These are phyloP conservation scores for Sarcophaga peregrina DNA, from an alignment of 1,140 invertebrate species.

Conservation along the genomic window DNA sequence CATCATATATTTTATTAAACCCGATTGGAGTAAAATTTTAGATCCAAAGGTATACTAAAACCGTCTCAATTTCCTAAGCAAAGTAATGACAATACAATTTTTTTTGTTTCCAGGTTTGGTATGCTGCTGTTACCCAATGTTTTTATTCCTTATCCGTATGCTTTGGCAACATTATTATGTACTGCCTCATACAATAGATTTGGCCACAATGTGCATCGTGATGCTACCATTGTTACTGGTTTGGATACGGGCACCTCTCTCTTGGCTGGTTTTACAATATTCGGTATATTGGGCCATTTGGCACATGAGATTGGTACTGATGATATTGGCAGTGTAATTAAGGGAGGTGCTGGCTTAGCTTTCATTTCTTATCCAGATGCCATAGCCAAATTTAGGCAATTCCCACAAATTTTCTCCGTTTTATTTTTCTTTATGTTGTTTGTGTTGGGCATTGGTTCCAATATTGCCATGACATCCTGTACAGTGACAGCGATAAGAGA, in stretches of 20 bases:
- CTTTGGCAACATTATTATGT: conserved; percentile 84
- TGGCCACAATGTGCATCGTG: conserved; percentile 81
- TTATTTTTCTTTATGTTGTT: conserved; percentile 92
- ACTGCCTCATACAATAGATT: conserved; percentile 88
- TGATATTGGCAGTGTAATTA: conserved; percentile 70
- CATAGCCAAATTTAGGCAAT: conserved; percentile 80
- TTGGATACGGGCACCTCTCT: conserved; percentile 85
- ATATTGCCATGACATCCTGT: conserved; percentile 75
- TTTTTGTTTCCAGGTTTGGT: conserved; percentile 71
- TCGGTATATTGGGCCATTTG: conserved; percentile 84
- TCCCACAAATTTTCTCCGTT: conserved; percentile 87
- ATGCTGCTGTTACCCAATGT: conserved; percentile 86
- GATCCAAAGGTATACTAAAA: conserved; percentile 73
- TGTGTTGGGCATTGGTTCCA: conserved; percentile 81
- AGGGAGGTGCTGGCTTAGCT: conserved; percentile 80
- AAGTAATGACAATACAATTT: conserved; percentile 66
- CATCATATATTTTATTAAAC: conserved; percentile 81
- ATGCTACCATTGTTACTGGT: conserved; percentile 81
- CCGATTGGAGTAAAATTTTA: conserved; percentile 76
- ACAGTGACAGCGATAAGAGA: conserved; percentile 79
- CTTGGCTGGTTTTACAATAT: conserved; percentile 87
- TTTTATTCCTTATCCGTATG: conserved; percentile 87
- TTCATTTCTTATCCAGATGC: conserved; percentile 92
- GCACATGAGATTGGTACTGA: conserved; percentile 74
- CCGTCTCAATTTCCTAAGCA: conserved; percentile 68